Percentiles rank a stretch among this genome's conserved stretches.
Conservation (phyloP, 1,140 invertebrate genomes). For the Eriocheir sinensis region DNA sequence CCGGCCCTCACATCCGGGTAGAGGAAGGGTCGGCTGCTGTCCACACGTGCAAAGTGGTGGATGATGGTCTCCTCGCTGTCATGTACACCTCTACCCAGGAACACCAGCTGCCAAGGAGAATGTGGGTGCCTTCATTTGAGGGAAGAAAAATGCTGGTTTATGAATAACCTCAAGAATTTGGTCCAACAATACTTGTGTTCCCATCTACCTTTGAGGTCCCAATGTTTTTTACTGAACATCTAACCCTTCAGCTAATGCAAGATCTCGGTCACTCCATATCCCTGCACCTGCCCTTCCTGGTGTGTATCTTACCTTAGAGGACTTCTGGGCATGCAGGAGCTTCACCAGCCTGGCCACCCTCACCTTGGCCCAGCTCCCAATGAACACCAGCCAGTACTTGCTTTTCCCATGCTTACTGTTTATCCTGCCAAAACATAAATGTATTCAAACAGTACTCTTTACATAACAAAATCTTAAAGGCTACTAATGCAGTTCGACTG, state of each 20-base stretch:
- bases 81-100: constrained; percentile 88
- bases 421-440: constrained; percentile 36
- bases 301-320: background rate
- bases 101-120: constrained; percentile 85
- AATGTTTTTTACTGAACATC: background rate
- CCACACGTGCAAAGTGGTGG: constrained; percentile 91
- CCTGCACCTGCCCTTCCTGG: background rate
- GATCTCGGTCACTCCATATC: too few species aligned
- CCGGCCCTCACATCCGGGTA: constrained; percentile 92
- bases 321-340: constrained; percentile 6
- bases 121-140: background rate
- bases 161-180: background rate
- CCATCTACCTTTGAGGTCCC: background rate
- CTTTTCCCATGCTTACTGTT: constrained; percentile 39
- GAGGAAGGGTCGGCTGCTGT: constrained; percentile 87
- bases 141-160: background rate
- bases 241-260: background rate
- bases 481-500: too few species aligned
- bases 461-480: background rate
- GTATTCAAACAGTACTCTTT: background rate
- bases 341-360: constrained; percentile 11
- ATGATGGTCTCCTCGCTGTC: constrained; percentile 92
- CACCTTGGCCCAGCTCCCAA: background rate
- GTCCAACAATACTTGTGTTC: background rate
- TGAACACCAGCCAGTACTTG: constrained; percentile 46